Percentiles rank a stretch among this genome's conserved stretches.
Evolutionary conservation across 2,888 invertebrate genomes (phyloP).

Genomic region (Polia nebulosa): DNA sequence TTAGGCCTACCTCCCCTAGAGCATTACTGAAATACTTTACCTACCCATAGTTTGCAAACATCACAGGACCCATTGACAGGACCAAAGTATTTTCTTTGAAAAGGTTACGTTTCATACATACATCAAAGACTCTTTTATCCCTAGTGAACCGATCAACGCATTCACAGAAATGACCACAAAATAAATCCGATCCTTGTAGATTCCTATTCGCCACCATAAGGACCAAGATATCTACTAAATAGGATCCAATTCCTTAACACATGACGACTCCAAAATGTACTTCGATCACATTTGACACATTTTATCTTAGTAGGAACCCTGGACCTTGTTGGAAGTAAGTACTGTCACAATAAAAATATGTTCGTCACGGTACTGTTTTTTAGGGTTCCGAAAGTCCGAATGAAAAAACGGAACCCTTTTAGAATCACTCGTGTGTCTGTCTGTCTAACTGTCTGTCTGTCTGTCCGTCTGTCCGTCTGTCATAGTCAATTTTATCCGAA

Average conservation of each 20-base stretch:
- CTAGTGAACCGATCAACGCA: constrained; percentile 5
- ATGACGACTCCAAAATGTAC: constrained; percentile 20
- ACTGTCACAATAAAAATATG: neutral
- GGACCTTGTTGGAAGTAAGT: constrained; percentile 14
- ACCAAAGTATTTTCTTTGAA: neutral
- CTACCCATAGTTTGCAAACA: neutral
- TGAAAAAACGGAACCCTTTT: too few relatives aligned
- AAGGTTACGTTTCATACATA: constrained; percentile 13
- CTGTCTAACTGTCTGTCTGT: too few relatives aligned
- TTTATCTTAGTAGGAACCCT: constrained; percentile 11
- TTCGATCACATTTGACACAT: constrained; percentile 29
- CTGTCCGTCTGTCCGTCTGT: too few relatives aligned
- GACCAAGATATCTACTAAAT: constrained; percentile 2
- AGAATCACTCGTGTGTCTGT: too few relatives aligned
- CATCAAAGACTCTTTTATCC: constrained; percentile 18
- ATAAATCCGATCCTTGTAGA: constrained; percentile 22
- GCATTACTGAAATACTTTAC: neutral
- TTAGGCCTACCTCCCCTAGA: too few relatives aligned
- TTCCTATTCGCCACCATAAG: constrained; percentile 22
- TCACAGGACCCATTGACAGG: too few relatives aligned
- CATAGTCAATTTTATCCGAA: too few relatives aligned
- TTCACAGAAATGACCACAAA: constrained; percentile 22
- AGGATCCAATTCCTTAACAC: constrained; percentile 29
- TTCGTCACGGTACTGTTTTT: too few relatives aligned
- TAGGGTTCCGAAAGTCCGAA: too few relatives aligned